Evolutionary conservation across 2,797 vertebrate genomes (phyloP).

Genomic region (Gambusia yucatana): DNA sequence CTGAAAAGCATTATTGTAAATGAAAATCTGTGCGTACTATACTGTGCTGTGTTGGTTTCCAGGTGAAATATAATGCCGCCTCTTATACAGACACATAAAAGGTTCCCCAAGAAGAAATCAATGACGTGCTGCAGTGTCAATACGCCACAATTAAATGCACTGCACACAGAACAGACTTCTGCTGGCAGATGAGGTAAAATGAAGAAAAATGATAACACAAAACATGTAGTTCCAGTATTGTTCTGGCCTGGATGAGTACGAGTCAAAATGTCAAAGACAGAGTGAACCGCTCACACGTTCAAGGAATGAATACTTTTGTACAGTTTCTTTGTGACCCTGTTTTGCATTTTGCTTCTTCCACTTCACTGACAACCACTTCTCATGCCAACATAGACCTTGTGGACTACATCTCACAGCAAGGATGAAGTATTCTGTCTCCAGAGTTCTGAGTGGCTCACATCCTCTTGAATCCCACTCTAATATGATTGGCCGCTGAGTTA

Average conservation of each 20-base stretch:
- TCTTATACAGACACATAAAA: constrained; percentile 2
- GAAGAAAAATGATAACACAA: constrained; percentile 29
- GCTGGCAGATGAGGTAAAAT: constrained; percentile 49
- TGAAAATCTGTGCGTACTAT: background rate
- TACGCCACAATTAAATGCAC: constrained; percentile 48
- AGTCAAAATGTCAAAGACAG: background rate
- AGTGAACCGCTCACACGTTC: too few relatives aligned
- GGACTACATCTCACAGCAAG: constrained; percentile 50
- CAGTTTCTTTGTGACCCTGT: background rate
- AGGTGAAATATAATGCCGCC: constrained; percentile 27
- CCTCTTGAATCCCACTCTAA: constrained; percentile 58
- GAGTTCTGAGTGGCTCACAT: constrained; percentile 68
- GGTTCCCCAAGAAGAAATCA: constrained; percentile 54
- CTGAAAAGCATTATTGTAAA: background rate
- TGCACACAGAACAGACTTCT: constrained; percentile 50
- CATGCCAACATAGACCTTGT: constrained; percentile 35
- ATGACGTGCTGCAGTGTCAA: constrained; percentile 58
- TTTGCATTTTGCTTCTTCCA: background rate
- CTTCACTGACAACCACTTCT: constrained; percentile 24
- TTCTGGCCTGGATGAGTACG: background rate
- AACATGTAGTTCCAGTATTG: constrained; percentile 13
- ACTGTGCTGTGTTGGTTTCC: constrained; percentile 37
- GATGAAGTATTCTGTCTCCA: constrained; percentile 71
- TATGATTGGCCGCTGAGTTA: constrained; percentile 73
- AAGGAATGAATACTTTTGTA: background rate